Conservation (phyloP, 35 echinoderm and acorn worm genomes). For the Lytechinus variegatus region DNA sequence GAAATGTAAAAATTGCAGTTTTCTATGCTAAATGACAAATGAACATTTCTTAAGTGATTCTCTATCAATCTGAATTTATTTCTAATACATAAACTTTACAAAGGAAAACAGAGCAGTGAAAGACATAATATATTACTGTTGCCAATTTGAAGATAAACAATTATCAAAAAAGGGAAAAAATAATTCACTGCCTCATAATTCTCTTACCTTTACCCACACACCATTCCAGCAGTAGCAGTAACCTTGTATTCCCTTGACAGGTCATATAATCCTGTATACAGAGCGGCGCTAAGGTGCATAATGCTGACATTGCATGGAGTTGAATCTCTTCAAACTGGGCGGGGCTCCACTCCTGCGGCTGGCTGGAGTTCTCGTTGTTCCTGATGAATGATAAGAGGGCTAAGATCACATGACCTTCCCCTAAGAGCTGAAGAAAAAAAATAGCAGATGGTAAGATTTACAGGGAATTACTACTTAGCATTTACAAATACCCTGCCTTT, state of each 20-base stretch:
- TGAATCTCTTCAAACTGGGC: constrained; percentile 99
- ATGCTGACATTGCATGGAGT: constrained; percentile 79
- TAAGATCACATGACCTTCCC: constrained; percentile 80
- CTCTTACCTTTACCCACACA: constrained; percentile 98
- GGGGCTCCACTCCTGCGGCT: constrained; percentile 92
- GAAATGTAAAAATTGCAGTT: no score
- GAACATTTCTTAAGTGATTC: no score
- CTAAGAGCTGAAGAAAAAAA: constrained; percentile 62
- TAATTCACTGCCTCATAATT: neutral
- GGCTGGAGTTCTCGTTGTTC: constrained; percentile 84
- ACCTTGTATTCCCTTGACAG: constrained; percentile 90
- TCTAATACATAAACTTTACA: no score
- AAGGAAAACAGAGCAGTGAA: no score
- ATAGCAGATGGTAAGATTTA: neutral
- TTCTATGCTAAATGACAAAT: no score
- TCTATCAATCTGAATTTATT: no score
- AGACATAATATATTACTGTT: no score
- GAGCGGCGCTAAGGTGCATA: constrained; percentile 82
- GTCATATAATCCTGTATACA: constrained; percentile 97
- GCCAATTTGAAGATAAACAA: no score
- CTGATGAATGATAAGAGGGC: constrained; percentile 86
- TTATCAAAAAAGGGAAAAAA: no score
- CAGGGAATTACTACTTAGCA: neutral
- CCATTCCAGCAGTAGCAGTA: constrained; percentile 91
- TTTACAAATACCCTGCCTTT: neutral